Percentiles rank a stretch among this genome's conserved stretches.
Evolutionary conservation across 1,140 invertebrate species (phyloP).

Genomic region (Seison nebaliae): DNA sequence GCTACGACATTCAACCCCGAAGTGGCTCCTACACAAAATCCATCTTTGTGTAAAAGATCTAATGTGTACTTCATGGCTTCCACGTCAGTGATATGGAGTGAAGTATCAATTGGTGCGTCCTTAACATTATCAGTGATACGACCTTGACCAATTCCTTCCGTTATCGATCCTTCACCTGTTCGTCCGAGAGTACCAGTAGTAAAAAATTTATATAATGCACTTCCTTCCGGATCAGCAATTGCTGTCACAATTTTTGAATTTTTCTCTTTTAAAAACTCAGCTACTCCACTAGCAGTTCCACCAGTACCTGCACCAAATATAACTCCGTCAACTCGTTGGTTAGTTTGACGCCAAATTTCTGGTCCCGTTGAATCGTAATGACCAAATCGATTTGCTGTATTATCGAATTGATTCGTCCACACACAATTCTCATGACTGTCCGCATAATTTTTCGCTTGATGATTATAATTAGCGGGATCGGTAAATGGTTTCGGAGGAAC

Average conservation of each 20-base stretch:
- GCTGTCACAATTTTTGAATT: slow-evolving; percentile 22
- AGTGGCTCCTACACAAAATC: slow-evolving; percentile 26
- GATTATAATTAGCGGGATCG: slow-evolving; percentile 25
- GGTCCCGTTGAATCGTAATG: slow-evolving; percentile 31
- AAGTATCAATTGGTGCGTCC: slow-evolving; percentile 24
- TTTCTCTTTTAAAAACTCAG: slow-evolving; percentile 24
- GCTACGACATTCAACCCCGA: slow-evolving; percentile 26
- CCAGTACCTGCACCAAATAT: slow-evolving; percentile 27
- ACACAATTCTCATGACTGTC: slow-evolving; percentile 25
- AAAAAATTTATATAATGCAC: slow-evolving; percentile 25
- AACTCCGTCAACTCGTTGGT: slow-evolving; percentile 24
- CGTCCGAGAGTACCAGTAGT: slow-evolving; percentile 25
- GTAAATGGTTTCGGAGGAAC: slow-evolving; percentile 23
- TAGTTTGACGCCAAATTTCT: slow-evolving; percentile 32
- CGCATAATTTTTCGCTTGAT: slow-evolving; percentile 23
- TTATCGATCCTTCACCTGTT: slow-evolving; percentile 23
- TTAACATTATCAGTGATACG: slow-evolving; percentile 25
- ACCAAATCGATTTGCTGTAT: slow-evolving; percentile 24
- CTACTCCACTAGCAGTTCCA: slow-evolving; percentile 23
- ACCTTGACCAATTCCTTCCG: slow-evolving; percentile 28
- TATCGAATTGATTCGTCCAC: slow-evolving; percentile 31
- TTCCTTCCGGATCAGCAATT: slow-evolving; percentile 26
- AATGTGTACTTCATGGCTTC: slow-evolving; percentile 25
- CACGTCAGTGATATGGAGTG: slow-evolving; percentile 19
- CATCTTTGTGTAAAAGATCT: slow-evolving; percentile 24